Percentiles rank a stretch among this genome's conserved stretches.
Conservation (phyloP, 2,113 vertebrate species). For the Hassar affinis region DNA sequence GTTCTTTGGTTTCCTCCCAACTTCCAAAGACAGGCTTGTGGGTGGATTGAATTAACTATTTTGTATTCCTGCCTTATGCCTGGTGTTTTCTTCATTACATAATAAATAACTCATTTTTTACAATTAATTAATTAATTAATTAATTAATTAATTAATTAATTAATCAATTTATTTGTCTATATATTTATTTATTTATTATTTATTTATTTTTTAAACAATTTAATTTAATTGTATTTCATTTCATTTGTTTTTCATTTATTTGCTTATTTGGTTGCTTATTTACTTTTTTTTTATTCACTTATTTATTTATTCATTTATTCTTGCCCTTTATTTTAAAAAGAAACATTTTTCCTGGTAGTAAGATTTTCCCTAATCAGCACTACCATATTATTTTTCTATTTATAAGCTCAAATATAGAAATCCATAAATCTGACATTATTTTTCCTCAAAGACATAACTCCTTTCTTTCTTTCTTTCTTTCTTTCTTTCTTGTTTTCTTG, state of each 20-base stretch:
- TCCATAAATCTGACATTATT: not conserved
- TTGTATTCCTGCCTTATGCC: not conserved
- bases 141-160: no score
- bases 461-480: not conserved
- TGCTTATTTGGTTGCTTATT: no score
- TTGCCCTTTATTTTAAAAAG: not conserved
- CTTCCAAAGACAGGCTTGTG: not conserved
- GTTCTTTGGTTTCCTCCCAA: not conserved
- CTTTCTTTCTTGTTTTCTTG: no score
- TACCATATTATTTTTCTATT: not conserved
- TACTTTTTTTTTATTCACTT: no score
- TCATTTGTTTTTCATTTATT: no score
- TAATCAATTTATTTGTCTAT: no score
- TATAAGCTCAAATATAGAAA: not conserved
- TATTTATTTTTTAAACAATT: not conserved
- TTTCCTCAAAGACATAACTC: not conserved
- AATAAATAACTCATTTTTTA: no score
- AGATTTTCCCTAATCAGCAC: not conserved
- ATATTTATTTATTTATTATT: no score
- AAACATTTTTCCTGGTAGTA: not conserved
- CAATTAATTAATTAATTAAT: no score
- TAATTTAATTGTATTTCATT: no score
- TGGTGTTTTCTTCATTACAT: no score
- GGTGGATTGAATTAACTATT: not conserved
- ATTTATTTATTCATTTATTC: no score